These are phyloP conservation scores for Cotesia glomerata DNA, from an alignment of 1,140 invertebrate genomes.

Conservation along the genomic window DNA sequence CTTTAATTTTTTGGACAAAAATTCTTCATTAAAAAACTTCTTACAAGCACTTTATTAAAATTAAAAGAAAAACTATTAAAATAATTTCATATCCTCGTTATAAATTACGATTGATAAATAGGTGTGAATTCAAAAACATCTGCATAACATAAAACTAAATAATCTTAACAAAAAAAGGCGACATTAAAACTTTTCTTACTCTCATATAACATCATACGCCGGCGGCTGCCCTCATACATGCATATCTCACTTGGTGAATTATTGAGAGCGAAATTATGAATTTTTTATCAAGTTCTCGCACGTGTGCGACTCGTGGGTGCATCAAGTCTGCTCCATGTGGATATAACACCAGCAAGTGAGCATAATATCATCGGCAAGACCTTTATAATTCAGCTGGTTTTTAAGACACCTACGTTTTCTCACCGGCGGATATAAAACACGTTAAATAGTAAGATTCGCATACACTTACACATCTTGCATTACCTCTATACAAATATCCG, in stretches of 20 bases:
- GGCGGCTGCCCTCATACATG: no score
- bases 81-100: no score
- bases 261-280: constrained; percentile 15
- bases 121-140: no score
- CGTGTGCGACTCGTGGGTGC: constrained; percentile 9
- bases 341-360: neutral
- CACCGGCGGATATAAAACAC: neutral
- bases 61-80: no score
- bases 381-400: constrained; percentile 6
- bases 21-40: no score
- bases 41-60: no score
- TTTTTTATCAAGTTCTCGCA: constrained; percentile 7
- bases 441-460: neutral
- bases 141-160: no score
- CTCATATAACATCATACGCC: no score
- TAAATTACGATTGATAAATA: no score
- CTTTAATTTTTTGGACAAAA: no score
- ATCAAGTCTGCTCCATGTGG: neutral
- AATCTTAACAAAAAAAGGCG: no score
- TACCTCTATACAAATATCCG: neutral
- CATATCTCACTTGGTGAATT: neutral
- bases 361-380: neutral
- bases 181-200: no score
- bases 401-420: constrained; percentile 9
- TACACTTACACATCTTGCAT: neutral